A percentile compares a stretch with the other conserved stretches of the same genome.
Conservation (phyloP, 2,797 vertebrate genomes). For the Sitta carolinensis region DNA sequence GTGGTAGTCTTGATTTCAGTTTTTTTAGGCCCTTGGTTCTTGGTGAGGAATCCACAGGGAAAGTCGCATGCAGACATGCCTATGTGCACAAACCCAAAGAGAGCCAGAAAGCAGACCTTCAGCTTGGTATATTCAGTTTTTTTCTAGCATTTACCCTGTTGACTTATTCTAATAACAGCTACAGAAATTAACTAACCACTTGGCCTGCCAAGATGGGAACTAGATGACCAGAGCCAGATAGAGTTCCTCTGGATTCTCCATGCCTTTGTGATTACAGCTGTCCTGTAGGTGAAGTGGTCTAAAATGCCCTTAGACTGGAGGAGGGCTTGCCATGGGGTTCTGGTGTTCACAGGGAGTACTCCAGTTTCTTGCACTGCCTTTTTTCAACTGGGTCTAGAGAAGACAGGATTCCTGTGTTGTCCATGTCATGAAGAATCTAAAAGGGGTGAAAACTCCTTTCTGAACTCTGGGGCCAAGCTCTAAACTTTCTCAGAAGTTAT, state of each 20-base stretch:
- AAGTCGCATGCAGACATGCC: not conserved
- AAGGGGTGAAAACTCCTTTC: not conserved
- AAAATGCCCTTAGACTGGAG: not conserved
- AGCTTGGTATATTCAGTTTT: not conserved
- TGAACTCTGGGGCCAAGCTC: not conserved
- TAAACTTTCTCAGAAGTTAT: not conserved
- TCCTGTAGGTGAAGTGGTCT: not conserved
- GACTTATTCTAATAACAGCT: not conserved
- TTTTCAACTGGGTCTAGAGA: not conserved
- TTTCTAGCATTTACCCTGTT: not conserved
- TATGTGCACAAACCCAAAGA: not conserved
- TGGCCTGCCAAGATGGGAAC: not conserved
- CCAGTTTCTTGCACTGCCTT: not conserved
- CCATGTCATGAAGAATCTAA: not conserved
- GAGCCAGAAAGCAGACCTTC: not conserved
- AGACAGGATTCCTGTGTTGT: fast-evolving
- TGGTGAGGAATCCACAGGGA: not conserved
- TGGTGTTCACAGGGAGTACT: not conserved
- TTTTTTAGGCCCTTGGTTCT: not conserved
- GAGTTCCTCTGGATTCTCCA: not conserved
- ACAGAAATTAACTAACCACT: not conserved
- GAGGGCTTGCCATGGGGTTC: not conserved
- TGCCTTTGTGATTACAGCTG: not conserved
- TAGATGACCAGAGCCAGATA: not conserved
- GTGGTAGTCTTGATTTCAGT: not conserved